Conservation (phyloP, 53 echinoderm and acorn worm species). For the Zoroaster sp. region DNA sequence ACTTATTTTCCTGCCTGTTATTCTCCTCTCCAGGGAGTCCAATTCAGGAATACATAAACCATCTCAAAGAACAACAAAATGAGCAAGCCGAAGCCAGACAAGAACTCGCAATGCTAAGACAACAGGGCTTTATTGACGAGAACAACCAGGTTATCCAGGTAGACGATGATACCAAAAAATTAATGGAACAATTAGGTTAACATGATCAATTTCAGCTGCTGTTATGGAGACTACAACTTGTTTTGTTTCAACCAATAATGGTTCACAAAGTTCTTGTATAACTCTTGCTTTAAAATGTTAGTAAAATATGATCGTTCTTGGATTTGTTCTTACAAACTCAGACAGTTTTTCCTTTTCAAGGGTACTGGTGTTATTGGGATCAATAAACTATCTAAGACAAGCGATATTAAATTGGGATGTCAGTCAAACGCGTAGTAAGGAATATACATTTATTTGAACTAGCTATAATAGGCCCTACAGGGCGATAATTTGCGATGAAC, state of each 20-base stretch:
- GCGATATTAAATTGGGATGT: background rate
- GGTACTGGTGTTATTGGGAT: background rate
- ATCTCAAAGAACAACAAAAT: background rate
- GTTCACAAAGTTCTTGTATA: too few relatives aligned
- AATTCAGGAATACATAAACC: constrained; percentile 10
- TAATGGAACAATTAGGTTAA: constrained; percentile 26
- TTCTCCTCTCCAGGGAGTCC: constrained; percentile 28
- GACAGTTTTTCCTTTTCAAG: background rate
- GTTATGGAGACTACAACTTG: background rate
- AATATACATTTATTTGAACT: too few relatives aligned
- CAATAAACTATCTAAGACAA: background rate
- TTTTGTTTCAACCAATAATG: background rate
- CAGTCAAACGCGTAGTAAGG: too few relatives aligned
- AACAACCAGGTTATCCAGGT: constrained; percentile 22
- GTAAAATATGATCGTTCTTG: background rate
- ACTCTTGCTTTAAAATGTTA: background rate
- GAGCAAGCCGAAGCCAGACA: background rate
- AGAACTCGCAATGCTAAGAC: constrained; percentile 8
- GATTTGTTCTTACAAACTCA: too few relatives aligned
- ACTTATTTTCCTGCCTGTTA: background rate
- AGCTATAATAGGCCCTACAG: too few relatives aligned
- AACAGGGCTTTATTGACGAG: constrained; percentile 22
- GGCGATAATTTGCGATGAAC: too few relatives aligned
- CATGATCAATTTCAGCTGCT: background rate
- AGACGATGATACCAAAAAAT: background rate